Evolutionary conservation across 2,797 vertebrate species (phyloP), one percentile per base, ranked within the genome.

Genomic region (Discoglossus pictus): DNA sequence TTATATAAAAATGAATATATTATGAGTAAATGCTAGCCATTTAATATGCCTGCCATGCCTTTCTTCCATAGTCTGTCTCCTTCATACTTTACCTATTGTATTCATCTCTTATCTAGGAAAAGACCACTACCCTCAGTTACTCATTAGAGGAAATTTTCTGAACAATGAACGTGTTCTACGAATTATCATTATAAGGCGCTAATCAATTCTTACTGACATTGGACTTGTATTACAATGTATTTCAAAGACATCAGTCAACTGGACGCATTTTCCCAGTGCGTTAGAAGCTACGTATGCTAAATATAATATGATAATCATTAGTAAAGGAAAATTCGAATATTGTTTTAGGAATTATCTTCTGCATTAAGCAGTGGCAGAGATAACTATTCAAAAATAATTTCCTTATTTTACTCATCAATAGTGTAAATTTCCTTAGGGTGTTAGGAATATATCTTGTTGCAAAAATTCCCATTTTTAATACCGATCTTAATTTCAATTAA

Each of bases 191-290:
- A 58, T 71, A 71, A 71, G 61, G 68, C 60, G 53, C 68, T 71
- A 71, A 71, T 71, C 68, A 71, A 71, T 71, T 71, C 68, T 64
- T 64, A 60, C 68, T 71, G 68, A 71, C 68, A 71, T 71, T 71
- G 68, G 68, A 52, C 68, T 71, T 43, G 68, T 71, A 52, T 71
- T 64, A 71, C 60, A 71, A 71, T 71, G 46, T 64, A 71, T 71
- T 64, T 71, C 68, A 71, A 71, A 71, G 68, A 71, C 68, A 71
- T 71, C 68, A 64, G 68, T 71, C 68, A 71, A 56, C 60, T n/a
- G 59, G 51, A 70, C 59, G 67, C 59, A 48, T 70, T 62, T 27
- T 70, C 67, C 67, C 67, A 63, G 40, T 27, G 68, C 68, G 68
- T 71, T 42, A 13, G 17, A 34, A 58, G 44, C 53, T 51, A 71